Percentiles rank a stretch among this genome's conserved stretches.
Conservation (phyloP, 1,140 invertebrate species). For the Cepaea nemoralis region DNA sequence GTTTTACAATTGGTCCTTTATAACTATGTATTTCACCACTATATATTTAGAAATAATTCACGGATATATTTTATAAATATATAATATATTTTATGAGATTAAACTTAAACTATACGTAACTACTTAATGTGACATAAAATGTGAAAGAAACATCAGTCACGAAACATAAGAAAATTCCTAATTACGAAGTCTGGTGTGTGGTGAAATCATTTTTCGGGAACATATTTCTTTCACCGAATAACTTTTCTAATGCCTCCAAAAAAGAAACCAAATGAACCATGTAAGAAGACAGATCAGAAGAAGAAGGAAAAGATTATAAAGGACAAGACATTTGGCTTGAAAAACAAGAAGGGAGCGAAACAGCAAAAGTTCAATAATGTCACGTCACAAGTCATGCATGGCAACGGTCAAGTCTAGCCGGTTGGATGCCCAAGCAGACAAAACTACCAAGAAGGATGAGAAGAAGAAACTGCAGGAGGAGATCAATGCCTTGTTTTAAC, state of each 20-base stretch:
- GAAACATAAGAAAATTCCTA: too few relatives aligned
- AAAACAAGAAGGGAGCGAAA: conserved; percentile 99
- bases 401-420: conserved; percentile 72
- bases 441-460: conserved; percentile 59
- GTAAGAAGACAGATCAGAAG: conserved; percentile 92
- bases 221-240: background rate
- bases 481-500: conserved; percentile 82
- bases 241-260: conserved; percentile 76
- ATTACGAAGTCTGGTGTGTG: background rate
- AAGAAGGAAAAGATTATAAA: conserved; percentile 98
- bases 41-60: too few relatives aligned
- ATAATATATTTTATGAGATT: too few relatives aligned
- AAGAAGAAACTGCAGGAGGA: conserved; percentile 92
- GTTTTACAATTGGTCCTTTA: too few relatives aligned
- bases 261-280: conserved; percentile 75
- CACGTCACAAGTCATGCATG: conserved; percentile 93
- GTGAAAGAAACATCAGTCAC: too few relatives aligned
- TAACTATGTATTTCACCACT: too few relatives aligned
- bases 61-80: too few relatives aligned
- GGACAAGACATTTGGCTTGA: conserved; percentile 99
- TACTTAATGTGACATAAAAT: too few relatives aligned
- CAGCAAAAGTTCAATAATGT: conserved; percentile 99
- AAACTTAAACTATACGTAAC: too few relatives aligned
- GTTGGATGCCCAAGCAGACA: conserved; percentile 44
- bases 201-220: background rate